Evolutionary conservation across 2,797 vertebrate species (phyloP), one percentile per base, ranked within the genome.

Genomic region (Poecilia picta): DNA sequence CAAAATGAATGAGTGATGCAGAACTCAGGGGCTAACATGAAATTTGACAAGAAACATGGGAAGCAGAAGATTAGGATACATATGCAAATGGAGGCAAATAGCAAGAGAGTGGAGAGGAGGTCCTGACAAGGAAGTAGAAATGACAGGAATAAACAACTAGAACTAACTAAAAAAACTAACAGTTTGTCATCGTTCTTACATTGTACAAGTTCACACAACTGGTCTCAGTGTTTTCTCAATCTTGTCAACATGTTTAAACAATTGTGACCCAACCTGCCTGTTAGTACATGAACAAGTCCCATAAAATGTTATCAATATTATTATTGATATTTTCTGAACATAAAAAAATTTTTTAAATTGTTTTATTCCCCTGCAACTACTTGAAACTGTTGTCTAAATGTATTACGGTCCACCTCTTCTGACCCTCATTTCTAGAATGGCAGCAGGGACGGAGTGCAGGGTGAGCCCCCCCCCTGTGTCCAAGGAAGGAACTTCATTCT

Each of bases 401-500:
- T 36, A 8, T 41, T 43, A 41, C 5, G 0, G 49, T 39, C 49
- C 51, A 39, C 53, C 85, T 77, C 43, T 57, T 80, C 59, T 89
- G 74, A 62, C 84, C 53, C 78, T 75, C n/a, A 33, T 80, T 18
- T 31, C 1, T 43, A 92, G 92, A 86, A 82, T 73, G 86, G 85
- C 74, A 79, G 75, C 70, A 83, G 85, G 55, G 88, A 89, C 7
- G 28, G 28, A 76, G 62, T 64, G 25, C 45, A 8, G 70, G 72
- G 86, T 55, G 74, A 80, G 78, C 84, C 36, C 85, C 82, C 10
- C 76, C 82, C 15, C 80, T 77, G 5, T 89, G 90, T 31, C 87
- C 92, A 46, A 89, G 90, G 72, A 93, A 85, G 84, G 92, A 94
- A 68, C 77, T 79, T 31, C 82, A 79, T 39, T 89, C 90, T 49